Evolutionary conservation across 2,797 vertebrate species (phyloP).

Genomic region (Crocidura indochinensis): DNA sequence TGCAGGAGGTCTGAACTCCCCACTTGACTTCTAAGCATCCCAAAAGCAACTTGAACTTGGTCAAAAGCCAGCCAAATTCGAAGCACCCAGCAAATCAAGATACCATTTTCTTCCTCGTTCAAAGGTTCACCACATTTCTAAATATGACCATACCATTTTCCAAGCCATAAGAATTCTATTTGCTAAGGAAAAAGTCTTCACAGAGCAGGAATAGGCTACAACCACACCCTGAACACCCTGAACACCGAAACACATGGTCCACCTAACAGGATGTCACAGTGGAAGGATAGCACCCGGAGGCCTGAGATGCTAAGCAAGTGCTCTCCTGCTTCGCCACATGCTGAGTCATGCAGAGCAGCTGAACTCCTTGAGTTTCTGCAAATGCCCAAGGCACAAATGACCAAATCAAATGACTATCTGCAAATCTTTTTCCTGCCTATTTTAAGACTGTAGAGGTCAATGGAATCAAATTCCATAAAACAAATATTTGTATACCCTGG

Average conservation of each 20-base stretch:
- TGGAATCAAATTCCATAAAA: neutral
- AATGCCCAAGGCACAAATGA: neutral
- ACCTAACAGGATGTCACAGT: neutral
- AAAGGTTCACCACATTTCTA: conserved; percentile 55
- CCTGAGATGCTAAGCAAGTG: no score
- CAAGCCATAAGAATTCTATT: conserved; percentile 40
- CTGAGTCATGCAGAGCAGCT: neutral
- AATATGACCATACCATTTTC: conserved; percentile 40
- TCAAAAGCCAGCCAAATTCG: conserved; percentile 27
- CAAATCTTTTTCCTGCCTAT: neutral
- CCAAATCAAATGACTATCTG: neutral
- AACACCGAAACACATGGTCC: no score
- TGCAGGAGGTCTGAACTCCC: neutral
- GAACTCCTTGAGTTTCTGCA: neutral
- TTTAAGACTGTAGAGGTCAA: neutral
- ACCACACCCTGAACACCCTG: neutral
- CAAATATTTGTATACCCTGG: neutral
- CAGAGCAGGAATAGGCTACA: neutral
- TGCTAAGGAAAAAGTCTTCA: conserved; percentile 12
- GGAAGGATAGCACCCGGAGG: no score
- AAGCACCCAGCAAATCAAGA: conserved; percentile 5
- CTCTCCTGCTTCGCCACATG: neutral
- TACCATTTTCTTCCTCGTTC: conserved; percentile 59
- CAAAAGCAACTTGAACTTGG: conserved; percentile 24
- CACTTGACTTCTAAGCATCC: neutral